Conservation (phyloP, 2,113 vertebrate genomes). For the Puntigrus tetrazona region DNA sequence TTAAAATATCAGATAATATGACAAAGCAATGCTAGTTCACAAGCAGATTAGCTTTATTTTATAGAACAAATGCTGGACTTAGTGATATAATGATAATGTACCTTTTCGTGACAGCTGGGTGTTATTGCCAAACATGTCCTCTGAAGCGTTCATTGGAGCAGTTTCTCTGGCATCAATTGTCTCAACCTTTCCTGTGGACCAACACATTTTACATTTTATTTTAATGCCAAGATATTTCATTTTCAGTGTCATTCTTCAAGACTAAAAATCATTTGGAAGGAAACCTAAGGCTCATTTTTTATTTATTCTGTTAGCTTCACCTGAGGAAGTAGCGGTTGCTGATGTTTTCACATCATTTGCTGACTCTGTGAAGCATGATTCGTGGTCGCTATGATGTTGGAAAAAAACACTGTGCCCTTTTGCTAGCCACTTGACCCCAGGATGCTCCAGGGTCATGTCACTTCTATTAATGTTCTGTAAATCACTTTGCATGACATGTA, state of each 20-base stretch:
- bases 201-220: conserved; percentile 34
- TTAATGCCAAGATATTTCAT: not conserved
- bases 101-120: conserved; percentile 83
- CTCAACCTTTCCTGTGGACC: conserved; percentile 83
- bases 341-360: not conserved
- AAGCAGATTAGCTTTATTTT: not conserved
- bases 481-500: not conserved
- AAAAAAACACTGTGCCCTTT: not conserved
- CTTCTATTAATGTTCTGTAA: not conserved
- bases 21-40: not conserved
- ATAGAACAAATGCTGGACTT: not conserved
- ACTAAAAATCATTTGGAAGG: not conserved
- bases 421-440: not conserved
- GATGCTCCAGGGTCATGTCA: not conserved
- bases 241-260: not conserved
- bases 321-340: not conserved
- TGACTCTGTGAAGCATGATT: not conserved
- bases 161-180: conserved; percentile 92
- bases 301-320: not conserved
- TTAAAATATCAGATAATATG: not conserved
- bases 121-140: conserved; percentile 85
- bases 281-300: not conserved
- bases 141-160: conserved; percentile 77
- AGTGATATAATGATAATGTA: conserved; percentile 56
- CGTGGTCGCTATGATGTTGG: conserved; percentile 5